Base-by-base conservation (phyloP, 2,797 vertebrate species). In the Remorina albescens region DNA sequence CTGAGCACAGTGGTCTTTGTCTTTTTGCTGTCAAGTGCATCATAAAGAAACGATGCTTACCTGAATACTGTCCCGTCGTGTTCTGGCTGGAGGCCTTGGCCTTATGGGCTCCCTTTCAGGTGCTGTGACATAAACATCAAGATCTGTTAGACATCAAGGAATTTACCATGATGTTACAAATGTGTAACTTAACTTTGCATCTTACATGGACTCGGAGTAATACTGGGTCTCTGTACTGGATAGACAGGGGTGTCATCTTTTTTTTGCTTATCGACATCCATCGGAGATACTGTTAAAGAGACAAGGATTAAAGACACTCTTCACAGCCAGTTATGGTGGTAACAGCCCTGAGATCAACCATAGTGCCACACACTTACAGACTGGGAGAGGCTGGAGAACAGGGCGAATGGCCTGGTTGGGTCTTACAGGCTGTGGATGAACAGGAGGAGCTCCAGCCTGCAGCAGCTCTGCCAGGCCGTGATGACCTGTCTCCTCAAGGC, bases 401-500 rank as follows among this genome's bases (percentile, higher is more conserved):
- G 89, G 89, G 9, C 55, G 85, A 16, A 21, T 15, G 1, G 23
- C 26, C 42, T 34, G 41, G 13, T 44, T 56, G 23, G 88, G 86
- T 28, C 69, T 56, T 5, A 66, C 56, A n/a, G 89, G 90, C 11
- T 80, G 71, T 11, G 86, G 25, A 0, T 57, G 74, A 67, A 72
- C 41, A 5, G 61, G 1, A 32, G 90, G 74, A 44, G 64, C 74
- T 51, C 74, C 89, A 6, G 41, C 78, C 0, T 87, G 84, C 1
- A 99, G 92, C 21, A 95, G 62, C 0, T 92, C 90, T 0, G 92
- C 94, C 0, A 98, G 82, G 0, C 30, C n/a, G 0, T 86, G 65
- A 77, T 98, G 96, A 2, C 90, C 95, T 0, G 95, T 94, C 51
- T 97, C 96, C 62, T 55, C 67, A 39, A 99, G 95, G 76, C 96